These are phyloP conservation scores for Xenops minutus DNA, from an alignment of 2,797 vertebrate genomes.

Conservation along the genomic window DNA sequence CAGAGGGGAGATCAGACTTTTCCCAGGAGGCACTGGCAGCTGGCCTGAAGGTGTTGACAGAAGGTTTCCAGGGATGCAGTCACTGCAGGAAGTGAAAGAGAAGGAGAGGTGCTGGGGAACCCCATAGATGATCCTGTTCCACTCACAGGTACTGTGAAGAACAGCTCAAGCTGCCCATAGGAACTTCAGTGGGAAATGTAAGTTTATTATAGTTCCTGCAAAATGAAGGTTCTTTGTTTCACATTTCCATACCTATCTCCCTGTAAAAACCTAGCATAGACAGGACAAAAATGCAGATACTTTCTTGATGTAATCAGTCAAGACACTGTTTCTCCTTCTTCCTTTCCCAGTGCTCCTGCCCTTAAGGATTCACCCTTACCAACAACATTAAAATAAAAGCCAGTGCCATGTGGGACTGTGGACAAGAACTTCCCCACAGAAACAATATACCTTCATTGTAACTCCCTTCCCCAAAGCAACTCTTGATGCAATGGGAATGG, in stretches of 20 bases:
- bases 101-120: not conserved
- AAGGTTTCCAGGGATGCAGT: not conserved
- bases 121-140: fast-evolving
- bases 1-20: not conserved
- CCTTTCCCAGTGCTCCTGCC: not conserved
- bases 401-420: not conserved
- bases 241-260: not conserved
- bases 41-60: not conserved
- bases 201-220: not conserved
- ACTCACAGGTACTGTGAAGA: not conserved
- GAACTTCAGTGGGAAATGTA: not conserved
- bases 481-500: not conserved
- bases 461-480: not conserved
- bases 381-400: not conserved
- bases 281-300: not conserved
- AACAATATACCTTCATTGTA: not conserved
- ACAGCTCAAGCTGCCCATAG: not conserved
- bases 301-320: not conserved
- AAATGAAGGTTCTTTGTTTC: not conserved
- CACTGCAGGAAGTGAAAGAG: not conserved
- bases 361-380: not conserved
- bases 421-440: not conserved
- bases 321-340: not conserved
- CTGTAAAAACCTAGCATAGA: not conserved
- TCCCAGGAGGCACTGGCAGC: not conserved